These are phyloP conservation scores for Ditula angustiorana DNA, from an alignment of 2,888 invertebrate genomes.

Conservation along the genomic window DNA sequence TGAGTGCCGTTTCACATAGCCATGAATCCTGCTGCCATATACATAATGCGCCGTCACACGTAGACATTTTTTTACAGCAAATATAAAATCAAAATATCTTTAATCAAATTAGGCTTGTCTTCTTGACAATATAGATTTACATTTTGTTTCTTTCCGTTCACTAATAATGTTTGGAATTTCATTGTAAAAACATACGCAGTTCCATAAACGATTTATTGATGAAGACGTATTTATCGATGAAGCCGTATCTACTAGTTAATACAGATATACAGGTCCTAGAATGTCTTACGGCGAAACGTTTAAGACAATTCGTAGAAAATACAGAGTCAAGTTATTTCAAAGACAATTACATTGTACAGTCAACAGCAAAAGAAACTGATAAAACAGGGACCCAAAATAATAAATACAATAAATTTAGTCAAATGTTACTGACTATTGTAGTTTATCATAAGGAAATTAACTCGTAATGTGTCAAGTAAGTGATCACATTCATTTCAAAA, in stretches of 20 bases:
- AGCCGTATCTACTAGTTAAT: not conserved
- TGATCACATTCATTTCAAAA: not conserved
- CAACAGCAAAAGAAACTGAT: not conserved
- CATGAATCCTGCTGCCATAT: no score
- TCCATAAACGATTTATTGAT: no score
- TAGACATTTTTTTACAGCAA: no score
- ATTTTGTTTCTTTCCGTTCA: no score
- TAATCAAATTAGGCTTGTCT: no score
- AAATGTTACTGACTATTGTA: not conserved
- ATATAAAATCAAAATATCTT: no score
- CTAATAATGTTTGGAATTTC: no score
- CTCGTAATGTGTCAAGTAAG: not conserved
- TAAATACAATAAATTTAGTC: not conserved
- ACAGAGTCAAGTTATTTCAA: not conserved
- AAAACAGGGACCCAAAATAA: not conserved
- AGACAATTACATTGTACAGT: not conserved
- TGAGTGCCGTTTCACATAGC: no score
- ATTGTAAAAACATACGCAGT: no score
- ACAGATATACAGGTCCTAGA: not conserved
- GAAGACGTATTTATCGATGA: no score
- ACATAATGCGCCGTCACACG: no score
- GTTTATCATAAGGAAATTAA: not conserved
- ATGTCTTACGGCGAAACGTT: not conserved
- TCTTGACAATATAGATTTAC: no score
- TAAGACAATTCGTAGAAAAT: not conserved